Percentiles rank a stretch among this genome's conserved stretches.
These are phyloP conservation scores for Choloepus hoffmanni DNA, from an alignment of 2,113 vertebrate species.

Conservation along the genomic window DNA sequence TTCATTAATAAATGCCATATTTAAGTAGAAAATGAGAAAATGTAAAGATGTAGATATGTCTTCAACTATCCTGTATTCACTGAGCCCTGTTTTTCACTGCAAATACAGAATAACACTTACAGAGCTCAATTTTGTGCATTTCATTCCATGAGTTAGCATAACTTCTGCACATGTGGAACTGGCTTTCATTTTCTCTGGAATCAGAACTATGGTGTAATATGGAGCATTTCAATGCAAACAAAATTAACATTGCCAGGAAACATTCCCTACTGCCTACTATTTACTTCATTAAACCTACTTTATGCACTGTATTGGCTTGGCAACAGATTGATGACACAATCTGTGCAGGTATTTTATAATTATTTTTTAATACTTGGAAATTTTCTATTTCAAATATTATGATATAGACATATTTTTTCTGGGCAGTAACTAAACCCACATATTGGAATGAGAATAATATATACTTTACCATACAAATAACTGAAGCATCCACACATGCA, in stretches of 20 bases:
- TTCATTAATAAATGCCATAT: conserved; percentile 43
- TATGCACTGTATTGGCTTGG: background rate
- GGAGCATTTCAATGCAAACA: conserved; percentile 30
- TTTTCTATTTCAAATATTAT: conserved; percentile 3
- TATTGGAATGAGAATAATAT: background rate
- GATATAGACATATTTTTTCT: background rate
- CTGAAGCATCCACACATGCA: background rate
- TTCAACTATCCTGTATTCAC: background rate
- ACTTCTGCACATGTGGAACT: background rate
- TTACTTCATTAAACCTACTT: conserved; percentile 19
- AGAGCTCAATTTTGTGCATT: background rate
- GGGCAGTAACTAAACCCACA: background rate
- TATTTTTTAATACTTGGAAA: background rate
- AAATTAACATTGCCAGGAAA: conserved; percentile 51
- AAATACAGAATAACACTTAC: background rate
- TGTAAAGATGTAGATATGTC: background rate
- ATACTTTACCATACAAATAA: background rate
- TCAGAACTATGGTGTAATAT: background rate
- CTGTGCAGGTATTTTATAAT: background rate
- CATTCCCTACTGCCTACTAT: background rate
- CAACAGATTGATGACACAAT: background rate
- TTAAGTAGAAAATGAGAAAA: conserved; percentile 1
- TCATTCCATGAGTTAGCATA: background rate
- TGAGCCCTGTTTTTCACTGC: background rate
- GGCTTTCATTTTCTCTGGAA: background rate